A percentile compares a stretch with the other conserved stretches of the same genome.
These are phyloP conservation scores for Amphiprion percula DNA, from an alignment of 2,113 vertebrate genomes.

Conservation along the genomic window DNA sequence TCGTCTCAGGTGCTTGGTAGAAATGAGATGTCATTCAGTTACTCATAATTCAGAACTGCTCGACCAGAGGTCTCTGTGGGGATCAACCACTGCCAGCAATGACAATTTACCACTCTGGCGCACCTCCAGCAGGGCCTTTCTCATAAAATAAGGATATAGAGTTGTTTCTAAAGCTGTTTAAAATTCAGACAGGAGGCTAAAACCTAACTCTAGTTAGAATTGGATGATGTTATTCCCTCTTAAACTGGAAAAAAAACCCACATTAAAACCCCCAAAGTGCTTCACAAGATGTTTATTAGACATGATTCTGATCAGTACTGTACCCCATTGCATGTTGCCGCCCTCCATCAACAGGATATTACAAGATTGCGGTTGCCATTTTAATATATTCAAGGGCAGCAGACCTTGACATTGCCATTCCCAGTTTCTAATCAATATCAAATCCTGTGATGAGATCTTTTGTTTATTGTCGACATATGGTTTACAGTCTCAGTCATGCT, in stretches of 20 bases:
- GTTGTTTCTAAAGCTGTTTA: constrained; percentile 37
- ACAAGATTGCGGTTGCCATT: constrained; percentile 19
- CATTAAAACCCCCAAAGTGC: background rate
- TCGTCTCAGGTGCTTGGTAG: constrained; percentile 50
- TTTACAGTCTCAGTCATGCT: constrained; percentile 63
- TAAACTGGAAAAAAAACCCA: background rate
- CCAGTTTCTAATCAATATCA: constrained; percentile 32
- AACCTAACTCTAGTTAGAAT: constrained; percentile 10
- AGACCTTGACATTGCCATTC: constrained; percentile 27
- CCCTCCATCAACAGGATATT: constrained; percentile 10
- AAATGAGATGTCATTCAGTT: constrained; percentile 57
- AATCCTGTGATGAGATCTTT: constrained; percentile 44
- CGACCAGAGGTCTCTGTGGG: constrained; percentile 22
- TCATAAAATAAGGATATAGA: constrained; percentile 16
- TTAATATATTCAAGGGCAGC: constrained; percentile 28
- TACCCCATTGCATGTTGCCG: background rate
- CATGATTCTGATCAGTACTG: background rate
- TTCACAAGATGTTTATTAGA: constrained; percentile 52
- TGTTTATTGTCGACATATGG: constrained; percentile 38
- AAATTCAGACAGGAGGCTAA: constrained; percentile 23
- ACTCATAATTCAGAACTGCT: constrained; percentile 43
- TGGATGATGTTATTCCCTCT: constrained; percentile 10
- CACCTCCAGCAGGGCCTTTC: constrained; percentile 14
- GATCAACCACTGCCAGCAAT: constrained; percentile 4
- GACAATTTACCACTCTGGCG: constrained; percentile 50